These are phyloP conservation scores for Caretta caretta DNA, from an alignment of 2,113 vertebrate genomes.

Conservation along the genomic window DNA sequence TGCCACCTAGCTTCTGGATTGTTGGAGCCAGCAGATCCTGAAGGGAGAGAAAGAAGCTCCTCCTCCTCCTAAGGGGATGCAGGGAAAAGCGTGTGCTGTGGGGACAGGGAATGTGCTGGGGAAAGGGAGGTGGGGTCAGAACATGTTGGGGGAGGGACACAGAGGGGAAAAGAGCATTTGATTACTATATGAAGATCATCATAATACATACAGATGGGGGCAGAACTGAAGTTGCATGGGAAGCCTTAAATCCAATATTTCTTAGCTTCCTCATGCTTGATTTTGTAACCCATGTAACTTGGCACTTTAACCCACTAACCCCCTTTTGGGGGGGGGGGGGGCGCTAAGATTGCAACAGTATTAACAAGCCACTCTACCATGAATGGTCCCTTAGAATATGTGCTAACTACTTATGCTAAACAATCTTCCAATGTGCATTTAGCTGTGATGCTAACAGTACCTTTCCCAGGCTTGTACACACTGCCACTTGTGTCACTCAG, in stretches of 20 bases:
- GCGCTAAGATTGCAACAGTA: neutral
- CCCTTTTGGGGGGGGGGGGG: too few relatives aligned
- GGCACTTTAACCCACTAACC: neutral
- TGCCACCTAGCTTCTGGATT: neutral
- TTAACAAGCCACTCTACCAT: neutral
- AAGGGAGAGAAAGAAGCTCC: neutral
- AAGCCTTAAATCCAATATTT: neutral
- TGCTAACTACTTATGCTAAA: neutral
- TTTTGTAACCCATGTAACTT: neutral
- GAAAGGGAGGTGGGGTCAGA: neutral
- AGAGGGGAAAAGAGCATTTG: accelerated
- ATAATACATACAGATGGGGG: accelerated
- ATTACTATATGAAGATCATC: neutral
- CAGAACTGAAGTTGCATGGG: neutral
- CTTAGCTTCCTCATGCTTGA: neutral
- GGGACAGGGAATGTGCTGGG: accelerated
- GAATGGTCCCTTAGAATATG: neutral
- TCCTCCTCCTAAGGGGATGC: accelerated
- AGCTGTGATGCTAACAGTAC: neutral
- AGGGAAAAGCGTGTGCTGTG: accelerated
- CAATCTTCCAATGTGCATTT: neutral
- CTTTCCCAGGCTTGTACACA: too few relatives aligned
- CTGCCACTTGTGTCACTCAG: too few relatives aligned
- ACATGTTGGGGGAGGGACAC: neutral
- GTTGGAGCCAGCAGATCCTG: neutral